Base-by-base conservation (phyloP, 2,113 vertebrate species). In the Pachypanchax playfairii region DNA sequence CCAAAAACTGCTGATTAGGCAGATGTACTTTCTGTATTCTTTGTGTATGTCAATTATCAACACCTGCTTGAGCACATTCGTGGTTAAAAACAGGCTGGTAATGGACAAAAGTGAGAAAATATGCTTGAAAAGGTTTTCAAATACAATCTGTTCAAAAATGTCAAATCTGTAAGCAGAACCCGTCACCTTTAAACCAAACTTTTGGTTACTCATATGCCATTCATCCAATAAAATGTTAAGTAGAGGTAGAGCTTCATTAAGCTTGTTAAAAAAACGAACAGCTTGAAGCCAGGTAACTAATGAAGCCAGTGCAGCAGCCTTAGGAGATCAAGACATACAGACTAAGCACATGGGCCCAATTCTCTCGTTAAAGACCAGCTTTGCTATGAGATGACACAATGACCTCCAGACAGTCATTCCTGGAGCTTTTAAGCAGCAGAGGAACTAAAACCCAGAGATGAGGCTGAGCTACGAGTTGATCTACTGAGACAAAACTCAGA, bases 391-490 rank as follows among this genome's bases (percentile, higher is more conserved):
- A 44, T 48, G 9, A 54, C 55, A 38, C 9, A 12, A 7, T 10
- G 4, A 25, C 61, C 65, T 65, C 47, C 52, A 62, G 20, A 41
- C 39, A 7, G 41, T 57, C 48, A 24, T 21, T 65, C 47, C 68
- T 49, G 62, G 41, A 79, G 56, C 61, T 62, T 41, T 24, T 5
- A 35, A 48, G 28, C 66, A 53, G 48, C 50, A 13, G 21, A 9
- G 49, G 31, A 13, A 15, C 38, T 1, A 10, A 66, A 50, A 26
- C 59, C 44, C 3, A 9, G 46, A 69, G 54, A 47, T 46, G 57
- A 65, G 50, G 59, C 64, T 57, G 36, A 56, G 25, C 51, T 78
- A 17, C 41, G 38, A 55, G 31, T 35, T 52, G 15, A 68, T 75
- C 58, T 49, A 38, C 49, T 61, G 38, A 65, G 57, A 63, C 48